Conservation (phyloP, 2,797 vertebrate species). For the Centropyge bicolor region DNA sequence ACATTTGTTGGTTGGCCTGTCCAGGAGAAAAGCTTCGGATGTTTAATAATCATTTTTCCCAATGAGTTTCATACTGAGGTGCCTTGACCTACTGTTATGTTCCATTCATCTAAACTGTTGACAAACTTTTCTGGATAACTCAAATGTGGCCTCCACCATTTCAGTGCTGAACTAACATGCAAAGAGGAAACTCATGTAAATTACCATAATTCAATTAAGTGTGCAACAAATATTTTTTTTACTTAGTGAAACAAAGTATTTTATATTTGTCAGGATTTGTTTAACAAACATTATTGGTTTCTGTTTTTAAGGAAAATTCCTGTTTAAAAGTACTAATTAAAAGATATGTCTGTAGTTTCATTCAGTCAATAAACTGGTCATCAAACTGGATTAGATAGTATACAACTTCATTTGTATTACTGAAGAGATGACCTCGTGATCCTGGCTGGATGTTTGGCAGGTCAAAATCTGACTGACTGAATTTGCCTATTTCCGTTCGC, state of each 20-base stretch:
- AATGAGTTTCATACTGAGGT: not conserved
- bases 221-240: not conserved
- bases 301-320: not conserved
- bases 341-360: not conserved
- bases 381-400: not conserved
- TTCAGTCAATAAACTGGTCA: not conserved
- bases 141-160: not conserved
- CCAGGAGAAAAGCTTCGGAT: not conserved
- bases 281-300: not conserved
- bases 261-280: not conserved
- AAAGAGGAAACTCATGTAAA: not conserved
- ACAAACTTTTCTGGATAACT: not conserved
- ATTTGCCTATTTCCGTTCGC: not conserved
- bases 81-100: not conserved
- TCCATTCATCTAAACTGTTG: constrained; percentile 15
- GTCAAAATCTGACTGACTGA: not conserved
- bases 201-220: not conserved
- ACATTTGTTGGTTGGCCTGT: not conserved
- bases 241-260: not conserved
- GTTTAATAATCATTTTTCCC: not conserved
- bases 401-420: not conserved
- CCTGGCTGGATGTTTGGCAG: not conserved
- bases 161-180: constrained; percentile 1
- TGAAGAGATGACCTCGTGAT: not conserved
- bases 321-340: not conserved